These are phyloP conservation scores for Chymomyza procnemis DNA, from an alignment of 2,888 invertebrate genomes.

Conservation along the genomic window DNA sequence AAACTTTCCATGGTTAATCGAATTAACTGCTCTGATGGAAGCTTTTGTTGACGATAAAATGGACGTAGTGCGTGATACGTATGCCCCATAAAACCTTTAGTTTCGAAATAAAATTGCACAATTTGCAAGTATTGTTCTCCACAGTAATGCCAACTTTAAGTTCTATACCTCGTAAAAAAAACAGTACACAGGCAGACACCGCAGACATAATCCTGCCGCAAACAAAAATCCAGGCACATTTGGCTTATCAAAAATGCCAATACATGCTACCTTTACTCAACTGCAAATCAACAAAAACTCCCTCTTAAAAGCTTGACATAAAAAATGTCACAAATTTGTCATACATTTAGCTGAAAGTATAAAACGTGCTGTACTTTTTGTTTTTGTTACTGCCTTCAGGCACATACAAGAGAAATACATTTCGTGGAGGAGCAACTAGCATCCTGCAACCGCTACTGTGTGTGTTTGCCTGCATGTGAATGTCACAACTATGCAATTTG, in stretches of 20 bases:
- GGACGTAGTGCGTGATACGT: too few relatives aligned
- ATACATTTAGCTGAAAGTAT: not conserved
- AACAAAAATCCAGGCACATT: not conserved
- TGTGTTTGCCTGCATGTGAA: not conserved
- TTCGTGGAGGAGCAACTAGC: not conserved
- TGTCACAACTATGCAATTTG: slow-evolving; percentile 1
- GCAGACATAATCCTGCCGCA: too few relatives aligned
- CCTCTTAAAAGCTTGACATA: not conserved
- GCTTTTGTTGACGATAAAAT: too few relatives aligned
- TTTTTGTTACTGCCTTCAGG: not conserved
- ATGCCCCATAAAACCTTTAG: too few relatives aligned
- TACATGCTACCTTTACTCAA: not conserved
- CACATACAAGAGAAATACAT: not conserved
- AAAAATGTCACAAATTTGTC: not conserved
- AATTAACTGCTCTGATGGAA: too few relatives aligned
- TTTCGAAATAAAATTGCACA: too few relatives aligned
- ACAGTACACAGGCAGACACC: too few relatives aligned
- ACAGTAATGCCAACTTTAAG: too few relatives aligned
- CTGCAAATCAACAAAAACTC: not conserved
- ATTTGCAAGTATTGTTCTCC: too few relatives aligned
- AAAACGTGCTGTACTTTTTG: not conserved
- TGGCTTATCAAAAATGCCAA: not conserved
- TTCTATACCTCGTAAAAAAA: too few relatives aligned
- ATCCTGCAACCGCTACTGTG: not conserved
- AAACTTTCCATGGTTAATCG: too few relatives aligned